Percentiles rank a stretch among this genome's conserved stretches.
These are phyloP conservation scores for Laterallus jamaicensis DNA, from an alignment of 2,113 vertebrate genomes.

Conservation along the genomic window DNA sequence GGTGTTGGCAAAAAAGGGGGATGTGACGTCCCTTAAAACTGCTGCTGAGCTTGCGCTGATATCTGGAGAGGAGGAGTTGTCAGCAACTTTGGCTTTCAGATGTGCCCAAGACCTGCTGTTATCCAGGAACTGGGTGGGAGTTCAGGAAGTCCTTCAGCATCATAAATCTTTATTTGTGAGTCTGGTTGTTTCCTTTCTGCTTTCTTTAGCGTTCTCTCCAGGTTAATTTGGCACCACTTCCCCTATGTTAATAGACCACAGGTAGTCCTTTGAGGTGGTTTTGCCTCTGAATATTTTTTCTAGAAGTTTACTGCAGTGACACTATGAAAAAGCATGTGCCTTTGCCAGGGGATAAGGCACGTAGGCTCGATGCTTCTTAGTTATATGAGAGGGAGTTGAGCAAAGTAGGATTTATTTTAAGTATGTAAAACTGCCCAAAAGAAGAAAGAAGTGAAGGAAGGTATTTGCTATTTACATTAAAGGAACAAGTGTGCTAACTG, in stretches of 20 bases:
- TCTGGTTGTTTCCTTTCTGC: background rate
- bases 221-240: background rate
- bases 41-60: slow-evolving; percentile 84
- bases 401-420: background rate
- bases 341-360: background rate
- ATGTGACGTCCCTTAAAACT: slow-evolving; percentile 81
- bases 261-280: background rate
- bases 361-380: rapidly evolving
- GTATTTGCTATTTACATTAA: background rate
- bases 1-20: slow-evolving; percentile 90
- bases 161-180: slow-evolving; percentile 87
- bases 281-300: background rate
- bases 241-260: background rate
- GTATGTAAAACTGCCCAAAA: background rate
- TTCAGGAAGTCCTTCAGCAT: slow-evolving; percentile 83
- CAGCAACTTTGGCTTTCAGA: slow-evolving; percentile 84
- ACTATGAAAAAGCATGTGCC: rapidly evolving
- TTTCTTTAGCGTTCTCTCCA: background rate
- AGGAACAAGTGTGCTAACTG: background rate
- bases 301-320: background rate
- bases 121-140: slow-evolving; percentile 85
- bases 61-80: slow-evolving; percentile 81
- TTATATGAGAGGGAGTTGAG: background rate
- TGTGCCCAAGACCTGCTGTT: slow-evolving; percentile 88
- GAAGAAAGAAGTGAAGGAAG: background rate